A percentile compares a stretch with the other conserved stretches of the same genome.
Conservation (phyloP, 2,113 vertebrate genomes). For the Charadrius vociferus region DNA sequence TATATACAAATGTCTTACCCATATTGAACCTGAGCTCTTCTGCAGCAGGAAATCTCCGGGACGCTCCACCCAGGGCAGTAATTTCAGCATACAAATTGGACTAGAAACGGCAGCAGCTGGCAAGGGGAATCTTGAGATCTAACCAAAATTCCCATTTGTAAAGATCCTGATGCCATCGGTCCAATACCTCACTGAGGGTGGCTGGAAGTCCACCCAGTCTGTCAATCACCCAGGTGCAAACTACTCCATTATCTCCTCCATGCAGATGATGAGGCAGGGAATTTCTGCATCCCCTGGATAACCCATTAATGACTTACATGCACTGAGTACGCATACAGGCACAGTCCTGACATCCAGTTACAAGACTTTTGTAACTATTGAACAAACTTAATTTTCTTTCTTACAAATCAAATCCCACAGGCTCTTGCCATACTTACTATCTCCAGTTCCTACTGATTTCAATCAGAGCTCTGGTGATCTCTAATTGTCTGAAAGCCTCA, state of each 20-base stretch:
- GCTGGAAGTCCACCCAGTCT: neutral
- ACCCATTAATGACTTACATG: neutral
- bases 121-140: neutral
- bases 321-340: neutral
- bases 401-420: neutral
- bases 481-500: neutral
- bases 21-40: neutral
- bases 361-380: rapidly evolving
- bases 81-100: neutral
- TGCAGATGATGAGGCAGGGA: neutral
- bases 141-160: neutral
- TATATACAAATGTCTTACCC: neutral
- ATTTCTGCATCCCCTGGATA: neutral
- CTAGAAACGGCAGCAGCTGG: neutral
- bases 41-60: neutral
- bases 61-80: neutral
- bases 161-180: neutral
- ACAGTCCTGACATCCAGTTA: neutral
- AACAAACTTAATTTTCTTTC: neutral
- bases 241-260: neutral
- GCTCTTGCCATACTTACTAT: neutral
- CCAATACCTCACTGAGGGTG: neutral
- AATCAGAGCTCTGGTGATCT: neutral
- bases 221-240: neutral
- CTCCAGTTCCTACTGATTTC: neutral